Evolutionary conservation across 2,888 invertebrate genomes (phyloP).

Genomic region (Sympetrum striolatum): DNA sequence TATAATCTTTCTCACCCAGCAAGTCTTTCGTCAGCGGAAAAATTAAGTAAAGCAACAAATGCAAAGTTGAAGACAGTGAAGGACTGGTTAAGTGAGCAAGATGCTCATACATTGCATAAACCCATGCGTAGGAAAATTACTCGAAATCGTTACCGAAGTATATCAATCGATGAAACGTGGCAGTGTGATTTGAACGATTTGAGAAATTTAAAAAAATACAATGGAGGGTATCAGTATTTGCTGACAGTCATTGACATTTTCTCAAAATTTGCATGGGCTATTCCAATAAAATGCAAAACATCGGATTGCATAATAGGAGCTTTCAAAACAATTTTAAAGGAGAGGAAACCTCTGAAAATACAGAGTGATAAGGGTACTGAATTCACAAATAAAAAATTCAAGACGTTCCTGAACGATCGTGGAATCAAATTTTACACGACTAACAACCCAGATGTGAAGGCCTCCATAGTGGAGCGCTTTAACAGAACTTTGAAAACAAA

Average conservation of each 20-base stretch:
- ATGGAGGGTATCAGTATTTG: neutral
- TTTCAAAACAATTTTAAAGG: neutral
- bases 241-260: neutral
- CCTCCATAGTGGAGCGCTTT: neutral
- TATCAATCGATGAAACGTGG: neutral
- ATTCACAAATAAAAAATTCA: neutral
- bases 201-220: neutral
- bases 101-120: neutral
- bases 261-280: neutral
- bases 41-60: neutral
- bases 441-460: neutral
- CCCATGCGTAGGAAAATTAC: neutral
- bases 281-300: neutral
- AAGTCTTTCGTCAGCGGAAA: neutral
- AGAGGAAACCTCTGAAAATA: neutral
- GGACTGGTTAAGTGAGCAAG: neutral
- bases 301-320: neutral
- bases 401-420: neutral
- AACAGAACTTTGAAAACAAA: too few species aligned
- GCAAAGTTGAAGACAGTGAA: neutral
- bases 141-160: neutral
- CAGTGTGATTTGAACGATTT: neutral
- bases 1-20: neutral
- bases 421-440: neutral
- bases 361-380: conserved; percentile 13